Conservation (phyloP, 2,888 invertebrate species). For the Caprella mutica region DNA sequence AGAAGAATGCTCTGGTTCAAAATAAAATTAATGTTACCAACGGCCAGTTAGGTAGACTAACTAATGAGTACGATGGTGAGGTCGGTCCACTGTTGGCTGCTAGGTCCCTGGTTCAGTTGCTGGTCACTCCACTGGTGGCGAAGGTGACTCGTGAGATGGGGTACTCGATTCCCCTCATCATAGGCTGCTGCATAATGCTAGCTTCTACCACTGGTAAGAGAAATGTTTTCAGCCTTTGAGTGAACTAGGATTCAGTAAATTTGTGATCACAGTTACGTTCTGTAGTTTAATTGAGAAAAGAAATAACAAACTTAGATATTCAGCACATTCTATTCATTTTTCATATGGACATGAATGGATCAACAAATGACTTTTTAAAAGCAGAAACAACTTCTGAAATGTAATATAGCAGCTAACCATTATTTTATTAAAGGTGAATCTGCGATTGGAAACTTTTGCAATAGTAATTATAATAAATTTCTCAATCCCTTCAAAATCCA, state of each 20-base stretch:
- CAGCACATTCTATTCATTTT: no score
- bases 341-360: no score
- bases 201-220: conserved; percentile 42
- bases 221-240: neutral
- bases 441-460: no score
- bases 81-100: conserved; percentile 49
- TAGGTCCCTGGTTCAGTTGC: conserved; percentile 66
- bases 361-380: no score
- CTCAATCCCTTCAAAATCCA: no score
- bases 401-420: no score
- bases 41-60: neutral
- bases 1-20: neutral
- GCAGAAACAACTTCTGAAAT: no score
- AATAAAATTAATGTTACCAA: neutral
- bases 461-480: no score
- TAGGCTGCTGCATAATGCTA: conserved; percentile 57
- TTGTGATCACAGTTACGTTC: no score
- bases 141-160: conserved; percentile 54
- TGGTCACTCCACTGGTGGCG: conserved; percentile 64
- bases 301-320: no score
- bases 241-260: neutral
- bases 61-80: conserved; percentile 13
- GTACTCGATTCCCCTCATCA: conserved; percentile 54
- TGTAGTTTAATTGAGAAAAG: no score
- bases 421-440: no score